Percentiles rank a stretch among this genome's conserved stretches.
Evolutionary conservation across 2,888 invertebrate species (phyloP).

Genomic region (Acanthopleura granulata): DNA sequence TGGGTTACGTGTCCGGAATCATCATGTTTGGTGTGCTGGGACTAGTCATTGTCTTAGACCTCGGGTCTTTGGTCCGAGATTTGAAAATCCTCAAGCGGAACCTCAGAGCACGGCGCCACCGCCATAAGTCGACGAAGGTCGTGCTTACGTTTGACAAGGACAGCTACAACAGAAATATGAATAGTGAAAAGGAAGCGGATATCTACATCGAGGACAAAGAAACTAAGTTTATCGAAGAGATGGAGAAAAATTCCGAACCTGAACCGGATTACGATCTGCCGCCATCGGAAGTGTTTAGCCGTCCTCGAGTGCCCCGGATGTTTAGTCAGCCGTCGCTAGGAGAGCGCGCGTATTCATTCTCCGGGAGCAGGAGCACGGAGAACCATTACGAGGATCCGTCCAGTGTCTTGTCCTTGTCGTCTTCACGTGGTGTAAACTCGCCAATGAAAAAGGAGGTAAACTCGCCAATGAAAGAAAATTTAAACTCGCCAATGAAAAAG

Average conservation of each 20-base stretch:
- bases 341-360: background rate
- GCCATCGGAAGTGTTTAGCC: background rate
- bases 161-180: background rate
- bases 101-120: background rate
- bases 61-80: background rate
- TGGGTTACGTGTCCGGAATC: slow-evolving; percentile 1
- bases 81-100: background rate
- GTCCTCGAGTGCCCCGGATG: background rate
- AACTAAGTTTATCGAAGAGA: background rate
- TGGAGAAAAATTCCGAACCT: slow-evolving; percentile 7
- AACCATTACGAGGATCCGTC: background rate
- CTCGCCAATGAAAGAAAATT: too few relatives aligned
- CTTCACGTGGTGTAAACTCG: too few relatives aligned
- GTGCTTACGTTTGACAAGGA: slow-evolving; percentile 5
- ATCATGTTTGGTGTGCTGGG: background rate
- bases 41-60: background rate
- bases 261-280: slow-evolving; percentile 8
- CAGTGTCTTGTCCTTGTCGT: too few relatives aligned
- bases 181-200: background rate
- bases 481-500: too few relatives aligned
- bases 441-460: too few relatives aligned
- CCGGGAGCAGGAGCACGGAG: background rate
- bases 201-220: background rate
- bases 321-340: background rate
- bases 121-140: background rate